These are phyloP conservation scores for Cossypha heuglini DNA, from an alignment of 2,797 vertebrate species.

Conservation along the genomic window DNA sequence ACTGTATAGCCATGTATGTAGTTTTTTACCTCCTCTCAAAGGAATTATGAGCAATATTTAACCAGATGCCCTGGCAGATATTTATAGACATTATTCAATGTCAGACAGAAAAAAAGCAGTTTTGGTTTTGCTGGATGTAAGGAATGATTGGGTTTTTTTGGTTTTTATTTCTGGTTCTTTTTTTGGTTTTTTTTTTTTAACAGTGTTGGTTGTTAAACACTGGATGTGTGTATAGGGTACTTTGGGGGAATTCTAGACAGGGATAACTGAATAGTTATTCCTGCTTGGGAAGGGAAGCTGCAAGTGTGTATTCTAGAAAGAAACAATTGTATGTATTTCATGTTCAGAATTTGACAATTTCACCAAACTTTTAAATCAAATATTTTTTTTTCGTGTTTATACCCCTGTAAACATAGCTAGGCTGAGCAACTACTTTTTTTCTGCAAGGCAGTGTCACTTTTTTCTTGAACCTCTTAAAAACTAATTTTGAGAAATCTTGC, in stretches of 20 bases:
- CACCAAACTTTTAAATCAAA: neutral
- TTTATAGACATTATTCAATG: neutral
- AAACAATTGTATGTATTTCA: neutral
- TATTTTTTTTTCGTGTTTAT: neutral
- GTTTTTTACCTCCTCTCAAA: neutral
- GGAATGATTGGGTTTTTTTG: neutral
- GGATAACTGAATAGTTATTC: neutral
- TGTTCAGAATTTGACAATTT: neutral
- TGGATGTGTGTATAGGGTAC: neutral
- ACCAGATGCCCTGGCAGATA: neutral
- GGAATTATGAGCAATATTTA: neutral
- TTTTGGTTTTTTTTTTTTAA: neutral
- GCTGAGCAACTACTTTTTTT: neutral
- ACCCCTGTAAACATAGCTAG: neutral
- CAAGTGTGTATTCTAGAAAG: neutral
- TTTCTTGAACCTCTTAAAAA: neutral
- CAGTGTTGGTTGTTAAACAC: neutral
- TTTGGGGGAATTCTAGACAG: neutral
- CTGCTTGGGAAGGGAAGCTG: neutral
- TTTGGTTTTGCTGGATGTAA: neutral
- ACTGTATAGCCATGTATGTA: neutral
- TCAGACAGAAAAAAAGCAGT: neutral
- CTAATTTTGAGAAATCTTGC: neutral
- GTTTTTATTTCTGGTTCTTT: rapidly evolving
- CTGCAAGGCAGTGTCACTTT: neutral